These are phyloP conservation scores for Plectus sambesii DNA, from an alignment of 1,140 invertebrate genomes.

Conservation along the genomic window DNA sequence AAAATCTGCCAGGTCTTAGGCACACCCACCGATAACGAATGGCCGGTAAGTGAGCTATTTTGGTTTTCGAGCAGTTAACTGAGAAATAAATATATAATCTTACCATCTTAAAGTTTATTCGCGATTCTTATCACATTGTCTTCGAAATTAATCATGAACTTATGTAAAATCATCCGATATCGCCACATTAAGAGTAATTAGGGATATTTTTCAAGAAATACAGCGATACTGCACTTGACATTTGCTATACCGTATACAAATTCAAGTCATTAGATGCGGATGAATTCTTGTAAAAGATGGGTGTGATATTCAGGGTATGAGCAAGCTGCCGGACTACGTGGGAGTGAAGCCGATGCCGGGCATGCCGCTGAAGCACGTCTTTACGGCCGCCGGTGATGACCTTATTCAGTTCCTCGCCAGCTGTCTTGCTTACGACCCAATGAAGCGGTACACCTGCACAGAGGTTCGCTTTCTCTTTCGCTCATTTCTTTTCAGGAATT, in stretches of 20 bases:
- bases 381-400: slow-evolving; percentile 86
- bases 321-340: slow-evolving; percentile 75
- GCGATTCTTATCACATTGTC: too few species aligned
- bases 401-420: slow-evolving; percentile 69
- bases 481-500: too few species aligned
- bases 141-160: too few species aligned
- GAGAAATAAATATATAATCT: slow-evolving; percentile 23
- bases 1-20: slow-evolving; percentile 85
- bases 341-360: slow-evolving; percentile 70
- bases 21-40: slow-evolving; percentile 78
- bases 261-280: too few species aligned
- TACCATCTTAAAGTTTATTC: slow-evolving; percentile 5
- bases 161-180: too few species aligned
- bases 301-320: slow-evolving; percentile 66
- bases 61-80: slow-evolving; percentile 12
- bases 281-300: too few species aligned
- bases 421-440: slow-evolving; percentile 71
- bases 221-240: too few species aligned
- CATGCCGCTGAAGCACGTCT: slow-evolving; percentile 64
- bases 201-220: too few species aligned
- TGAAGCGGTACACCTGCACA: slow-evolving; percentile 59
- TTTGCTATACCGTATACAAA: too few species aligned
- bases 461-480: too few species aligned
- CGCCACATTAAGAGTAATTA: too few species aligned
- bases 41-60: slow-evolving; percentile 59